These are phyloP conservation scores for Mugil cephalus DNA, from an alignment of 2,113 vertebrate genomes.

Conservation along the genomic window DNA sequence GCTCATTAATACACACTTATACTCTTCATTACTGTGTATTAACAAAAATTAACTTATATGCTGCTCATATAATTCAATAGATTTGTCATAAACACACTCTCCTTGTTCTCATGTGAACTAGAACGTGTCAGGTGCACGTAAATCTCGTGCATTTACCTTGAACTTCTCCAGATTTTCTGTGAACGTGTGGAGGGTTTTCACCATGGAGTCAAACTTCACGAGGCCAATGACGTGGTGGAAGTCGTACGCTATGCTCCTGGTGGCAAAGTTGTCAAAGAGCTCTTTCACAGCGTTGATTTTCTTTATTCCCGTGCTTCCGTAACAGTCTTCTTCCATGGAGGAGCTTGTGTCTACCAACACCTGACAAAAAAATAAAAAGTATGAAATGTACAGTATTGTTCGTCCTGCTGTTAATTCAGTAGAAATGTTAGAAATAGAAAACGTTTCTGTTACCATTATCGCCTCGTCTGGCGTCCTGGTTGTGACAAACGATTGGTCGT, in stretches of 20 bases:
- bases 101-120: too few species aligned
- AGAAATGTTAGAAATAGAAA: background rate
- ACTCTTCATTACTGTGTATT: too few species aligned
- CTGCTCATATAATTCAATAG: too few species aligned
- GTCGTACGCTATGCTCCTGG: constrained; percentile 77
- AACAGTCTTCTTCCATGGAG: constrained; percentile 72
- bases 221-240: constrained; percentile 75
- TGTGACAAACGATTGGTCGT: constrained; percentile 52
- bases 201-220: constrained; percentile 63
- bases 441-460: constrained; percentile 64
- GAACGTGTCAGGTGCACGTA: background rate
- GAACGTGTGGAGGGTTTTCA: constrained; percentile 70
- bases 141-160: constrained; percentile 55
- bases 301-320: constrained; percentile 44
- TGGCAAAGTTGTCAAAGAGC: constrained; percentile 75
- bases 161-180: constrained; percentile 79
- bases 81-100: too few species aligned
- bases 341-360: constrained; percentile 77
- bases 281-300: constrained; percentile 72
- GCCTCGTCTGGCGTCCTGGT: constrained; percentile 70
- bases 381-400: too few species aligned
- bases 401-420: background rate
- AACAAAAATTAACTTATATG: too few species aligned
- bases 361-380: constrained; percentile 30
- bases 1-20: too few species aligned